Evolutionary conservation across 2,113 vertebrate genomes (phyloP), one percentile per base, ranked within the genome.

Genomic region (Elachura formosa): DNA sequence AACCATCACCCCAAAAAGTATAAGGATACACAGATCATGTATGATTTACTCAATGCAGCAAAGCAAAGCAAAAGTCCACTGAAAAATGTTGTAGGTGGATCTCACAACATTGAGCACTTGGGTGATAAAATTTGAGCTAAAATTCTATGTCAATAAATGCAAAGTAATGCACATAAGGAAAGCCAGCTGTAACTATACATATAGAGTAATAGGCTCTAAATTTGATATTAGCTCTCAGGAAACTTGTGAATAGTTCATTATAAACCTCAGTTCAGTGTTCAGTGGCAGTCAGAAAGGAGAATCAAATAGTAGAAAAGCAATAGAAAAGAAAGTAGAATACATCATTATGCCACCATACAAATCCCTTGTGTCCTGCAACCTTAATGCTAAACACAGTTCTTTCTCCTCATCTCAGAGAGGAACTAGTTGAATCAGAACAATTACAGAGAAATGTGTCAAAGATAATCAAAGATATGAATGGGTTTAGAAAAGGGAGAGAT

Each of bases 21-120:
- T 14, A 79, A 75, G 19, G 29, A 24, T 40, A n/a, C n/a, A 19
- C 12, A 69, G 55, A 69, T 10, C 3, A 2, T 24, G 4, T 24
- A 23, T 23, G n/a, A 21, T 41, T 66, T 41, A 56, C 20, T 20
- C 0, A 0, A 34, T 14, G 9, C 51, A 66, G 33, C 9, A 59
- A 76, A 59, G 17, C 31, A 67, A 79, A 91, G 31, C 10, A 13
- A 29, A 89, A 79, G 14, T 58, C 34, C n/a, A 29, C 48, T 29
- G 29, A 5, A 19, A 86, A 91, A 38, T 22, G 11, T 6, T 86
- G 41, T 26, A 48, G 17, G n/a, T 49, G 25, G 14, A 63, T 59
- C 11, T 75, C 29, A 28, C 3, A 11, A 75, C 43, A 83, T 2
- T 49, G 40, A 72, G 17, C n/a, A 38, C 63, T 25, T 41, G 58